A percentile compares a stretch with the other conserved stretches of the same genome.
Evolutionary conservation across 2,113 vertebrate genomes (phyloP).

Genomic region (Colinus virginianus): DNA sequence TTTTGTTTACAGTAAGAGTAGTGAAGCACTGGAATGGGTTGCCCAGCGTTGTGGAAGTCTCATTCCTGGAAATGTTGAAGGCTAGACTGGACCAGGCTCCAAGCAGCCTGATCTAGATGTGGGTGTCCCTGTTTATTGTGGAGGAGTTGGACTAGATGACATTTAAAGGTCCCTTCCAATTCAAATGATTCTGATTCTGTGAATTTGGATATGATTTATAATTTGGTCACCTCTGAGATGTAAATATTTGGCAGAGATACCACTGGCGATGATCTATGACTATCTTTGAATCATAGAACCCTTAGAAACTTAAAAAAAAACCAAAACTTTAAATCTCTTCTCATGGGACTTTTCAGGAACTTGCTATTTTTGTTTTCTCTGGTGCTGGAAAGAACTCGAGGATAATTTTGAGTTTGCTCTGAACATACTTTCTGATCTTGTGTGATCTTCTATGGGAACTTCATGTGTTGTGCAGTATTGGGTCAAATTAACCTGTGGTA

Average conservation of each 20-base stretch:
- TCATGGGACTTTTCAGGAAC: neutral
- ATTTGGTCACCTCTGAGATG: slow-evolving; percentile 25
- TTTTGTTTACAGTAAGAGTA: too few species aligned
- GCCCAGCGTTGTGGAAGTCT: too few species aligned
- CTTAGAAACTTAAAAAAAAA: too few species aligned
- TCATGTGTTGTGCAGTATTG: neutral
- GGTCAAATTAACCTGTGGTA: neutral
- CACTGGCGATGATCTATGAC: slow-evolving; percentile 7
- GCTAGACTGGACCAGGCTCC: too few species aligned
- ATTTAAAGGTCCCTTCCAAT: too few species aligned
- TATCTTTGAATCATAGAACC: neutral
- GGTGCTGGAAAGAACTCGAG: neutral
- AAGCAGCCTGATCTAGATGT: too few species aligned
- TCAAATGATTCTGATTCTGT: too few species aligned
- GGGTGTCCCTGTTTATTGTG: too few species aligned
- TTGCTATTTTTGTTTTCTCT: neutral
- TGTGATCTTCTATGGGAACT: neutral
- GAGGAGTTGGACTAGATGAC: too few species aligned
- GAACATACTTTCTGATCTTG: neutral
- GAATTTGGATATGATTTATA: neutral
- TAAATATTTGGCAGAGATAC: slow-evolving; percentile 36
- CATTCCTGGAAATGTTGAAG: too few species aligned
- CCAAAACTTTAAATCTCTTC: neutral
- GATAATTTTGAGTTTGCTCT: neutral
- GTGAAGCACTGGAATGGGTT: too few species aligned